These are phyloP conservation scores for Palaemon carinicauda DNA, from an alignment of 1,140 invertebrate genomes.

Conservation along the genomic window DNA sequence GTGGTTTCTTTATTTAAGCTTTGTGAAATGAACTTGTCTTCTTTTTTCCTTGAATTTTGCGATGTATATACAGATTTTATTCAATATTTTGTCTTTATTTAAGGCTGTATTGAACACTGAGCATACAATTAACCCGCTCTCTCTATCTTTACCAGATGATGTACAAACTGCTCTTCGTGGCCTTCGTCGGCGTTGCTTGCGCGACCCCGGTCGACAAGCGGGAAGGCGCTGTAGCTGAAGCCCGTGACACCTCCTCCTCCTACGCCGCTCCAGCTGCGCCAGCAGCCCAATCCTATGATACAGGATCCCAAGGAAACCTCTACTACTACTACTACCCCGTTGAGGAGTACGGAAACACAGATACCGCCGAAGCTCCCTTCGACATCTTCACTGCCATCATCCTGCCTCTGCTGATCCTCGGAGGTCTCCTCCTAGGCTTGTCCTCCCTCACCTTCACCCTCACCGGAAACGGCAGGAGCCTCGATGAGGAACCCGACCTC, in stretches of 20 bases:
- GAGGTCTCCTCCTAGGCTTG: slow-evolving; percentile 36
- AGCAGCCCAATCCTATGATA: slow-evolving; percentile 36
- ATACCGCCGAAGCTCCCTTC: slow-evolving; percentile 20
- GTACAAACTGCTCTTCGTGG: slow-evolving; percentile 17
- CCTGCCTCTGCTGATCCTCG: slow-evolving; percentile 54
- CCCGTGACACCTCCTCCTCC: slow-evolving; percentile 15
- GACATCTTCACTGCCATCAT: slow-evolving; percentile 53
- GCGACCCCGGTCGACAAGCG: slow-evolving; percentile 18
- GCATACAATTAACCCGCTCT: too few species aligned
- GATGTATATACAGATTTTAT: too few species aligned
- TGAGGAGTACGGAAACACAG: slow-evolving; percentile 41
- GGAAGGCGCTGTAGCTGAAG: neutral
- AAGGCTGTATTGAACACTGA: too few species aligned
- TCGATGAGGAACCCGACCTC: neutral
- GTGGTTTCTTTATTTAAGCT: too few species aligned
- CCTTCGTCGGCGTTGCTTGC: slow-evolving; percentile 29
- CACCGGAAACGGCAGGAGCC: slow-evolving; percentile 22
- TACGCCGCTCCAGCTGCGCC: slow-evolving; percentile 48
- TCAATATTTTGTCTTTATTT: too few species aligned
- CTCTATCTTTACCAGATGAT: slow-evolving; percentile 25
- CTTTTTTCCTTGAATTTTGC: too few species aligned
- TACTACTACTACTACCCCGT: slow-evolving; percentile 60
- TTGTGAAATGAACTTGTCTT: too few species aligned
- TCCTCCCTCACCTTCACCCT: slow-evolving; percentile 53
- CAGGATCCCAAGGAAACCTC: slow-evolving; percentile 57